Evolutionary conservation across 2,113 vertebrate species (phyloP).

Genomic region (Bubo bubo): DNA sequence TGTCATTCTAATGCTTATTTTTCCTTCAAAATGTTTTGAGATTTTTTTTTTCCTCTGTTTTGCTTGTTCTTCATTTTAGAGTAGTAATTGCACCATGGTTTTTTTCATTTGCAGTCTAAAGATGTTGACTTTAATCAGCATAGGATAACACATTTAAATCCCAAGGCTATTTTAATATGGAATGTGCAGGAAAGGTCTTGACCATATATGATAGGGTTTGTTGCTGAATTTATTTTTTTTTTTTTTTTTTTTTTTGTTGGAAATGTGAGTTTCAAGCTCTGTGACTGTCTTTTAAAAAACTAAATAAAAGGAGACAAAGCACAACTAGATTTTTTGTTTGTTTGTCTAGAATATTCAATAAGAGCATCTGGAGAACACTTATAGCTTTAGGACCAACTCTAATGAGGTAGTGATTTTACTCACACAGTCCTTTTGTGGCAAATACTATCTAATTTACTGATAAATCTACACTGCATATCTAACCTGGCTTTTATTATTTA

Average conservation of each 20-base stretch:
- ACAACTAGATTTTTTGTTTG: background rate
- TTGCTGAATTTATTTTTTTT: background rate
- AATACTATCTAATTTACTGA: background rate
- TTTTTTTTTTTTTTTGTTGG: background rate
- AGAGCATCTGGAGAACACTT: background rate
- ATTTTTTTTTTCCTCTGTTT: background rate
- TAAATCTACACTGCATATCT: background rate
- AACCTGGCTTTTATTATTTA: background rate
- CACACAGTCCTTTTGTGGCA: background rate
- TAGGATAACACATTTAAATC: background rate
- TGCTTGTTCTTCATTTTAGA: background rate
- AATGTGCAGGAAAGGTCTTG: background rate
- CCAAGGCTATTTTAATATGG: background rate
- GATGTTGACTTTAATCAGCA: constrained; percentile 1
- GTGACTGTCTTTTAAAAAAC: background rate
- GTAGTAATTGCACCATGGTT: background rate
- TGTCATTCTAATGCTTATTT: background rate
- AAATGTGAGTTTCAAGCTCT: background rate
- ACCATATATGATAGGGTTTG: background rate
- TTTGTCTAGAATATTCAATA: background rate
- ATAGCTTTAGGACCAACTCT: background rate
- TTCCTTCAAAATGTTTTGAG: background rate
- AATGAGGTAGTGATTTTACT: background rate
- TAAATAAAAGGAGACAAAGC: background rate
- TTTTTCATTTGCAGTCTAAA: background rate